Conservation (phyloP, 1,140 invertebrate genomes). For the Hetaerina americana region DNA sequence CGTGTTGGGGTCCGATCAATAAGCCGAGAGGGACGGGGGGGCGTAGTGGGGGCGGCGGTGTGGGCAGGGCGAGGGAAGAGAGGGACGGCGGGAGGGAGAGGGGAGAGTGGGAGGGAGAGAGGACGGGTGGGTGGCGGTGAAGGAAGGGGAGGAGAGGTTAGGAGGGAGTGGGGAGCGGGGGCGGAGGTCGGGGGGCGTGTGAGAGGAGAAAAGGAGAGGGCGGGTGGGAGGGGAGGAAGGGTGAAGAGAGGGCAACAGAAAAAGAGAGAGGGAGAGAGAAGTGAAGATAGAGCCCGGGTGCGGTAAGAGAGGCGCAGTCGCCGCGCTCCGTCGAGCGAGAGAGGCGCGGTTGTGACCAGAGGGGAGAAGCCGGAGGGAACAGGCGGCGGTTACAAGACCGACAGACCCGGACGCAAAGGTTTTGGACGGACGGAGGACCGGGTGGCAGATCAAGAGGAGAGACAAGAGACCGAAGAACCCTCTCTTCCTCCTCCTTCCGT, state of each 20-base stretch:
- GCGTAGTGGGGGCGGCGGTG: no score
- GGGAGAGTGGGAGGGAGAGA: neutral
- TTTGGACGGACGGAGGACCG: no score
- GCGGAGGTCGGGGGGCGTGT: neutral
- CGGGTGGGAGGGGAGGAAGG: neutral
- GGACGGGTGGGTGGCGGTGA: neutral
- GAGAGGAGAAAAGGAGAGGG: neutral
- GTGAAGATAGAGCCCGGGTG: neutral
- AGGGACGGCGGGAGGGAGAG: neutral
- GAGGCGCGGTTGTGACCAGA: neutral
- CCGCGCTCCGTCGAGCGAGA: neutral
- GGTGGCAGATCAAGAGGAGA: no score
- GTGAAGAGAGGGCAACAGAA: neutral
- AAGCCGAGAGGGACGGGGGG: no score
- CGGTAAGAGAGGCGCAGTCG: neutral
- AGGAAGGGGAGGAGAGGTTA: neutral
- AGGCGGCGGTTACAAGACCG: no score
- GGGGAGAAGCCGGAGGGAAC: no score
- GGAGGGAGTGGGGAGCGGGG: neutral
- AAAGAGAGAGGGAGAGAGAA: neutral
- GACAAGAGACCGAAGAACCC: no score
- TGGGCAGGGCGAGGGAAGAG: no score
- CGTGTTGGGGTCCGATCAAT: no score
- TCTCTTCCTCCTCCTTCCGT: no score
- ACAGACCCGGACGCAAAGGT: no score